Percentiles rank a stretch among this genome's conserved stretches.
Evolutionary conservation across 2,888 invertebrate genomes (phyloP).

Genomic region (Plagodis dolabraria): DNA sequence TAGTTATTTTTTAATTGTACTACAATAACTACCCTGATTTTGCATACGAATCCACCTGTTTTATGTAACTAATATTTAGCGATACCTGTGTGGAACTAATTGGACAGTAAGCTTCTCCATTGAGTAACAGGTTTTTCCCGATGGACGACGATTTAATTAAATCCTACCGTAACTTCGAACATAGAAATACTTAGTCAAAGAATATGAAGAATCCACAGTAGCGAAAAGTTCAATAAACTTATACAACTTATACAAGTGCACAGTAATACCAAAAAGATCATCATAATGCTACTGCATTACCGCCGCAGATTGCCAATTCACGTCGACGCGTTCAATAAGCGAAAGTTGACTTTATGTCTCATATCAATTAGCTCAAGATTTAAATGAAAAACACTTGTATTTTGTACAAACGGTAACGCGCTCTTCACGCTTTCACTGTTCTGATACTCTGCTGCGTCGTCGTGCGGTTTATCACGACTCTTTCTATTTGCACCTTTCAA

Average conservation of each 20-base stretch:
- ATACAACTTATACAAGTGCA: background rate
- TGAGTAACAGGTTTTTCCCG: too few relatives aligned
- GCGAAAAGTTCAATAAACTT: background rate
- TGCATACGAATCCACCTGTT: too few relatives aligned
- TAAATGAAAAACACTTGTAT: slow-evolving; percentile 48
- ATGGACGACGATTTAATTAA: too few relatives aligned
- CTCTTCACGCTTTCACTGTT: slow-evolving; percentile 70
- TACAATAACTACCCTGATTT: too few relatives aligned
- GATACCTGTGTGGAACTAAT: too few relatives aligned
- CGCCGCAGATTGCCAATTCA: slow-evolving; percentile 1
- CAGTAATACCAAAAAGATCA: background rate
- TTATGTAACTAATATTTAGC: too few relatives aligned
- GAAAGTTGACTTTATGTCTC: slow-evolving; percentile 47
- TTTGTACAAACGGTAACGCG: slow-evolving; percentile 48
- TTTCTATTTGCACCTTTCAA: slow-evolving; percentile 50
- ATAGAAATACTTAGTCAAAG: too few relatives aligned
- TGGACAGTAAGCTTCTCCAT: too few relatives aligned
- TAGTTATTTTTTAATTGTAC: too few relatives aligned
- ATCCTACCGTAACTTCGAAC: too few relatives aligned
- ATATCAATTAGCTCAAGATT: slow-evolving; percentile 57
- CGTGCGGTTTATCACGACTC: slow-evolving; percentile 45
- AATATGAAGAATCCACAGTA: background rate
- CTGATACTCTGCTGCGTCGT: slow-evolving; percentile 34
- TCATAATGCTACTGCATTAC: background rate
- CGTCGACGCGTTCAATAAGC: slow-evolving; percentile 33